These are phyloP conservation scores for Caradrina kadenii DNA, from an alignment of 2,888 invertebrate species.

Conservation along the genomic window DNA sequence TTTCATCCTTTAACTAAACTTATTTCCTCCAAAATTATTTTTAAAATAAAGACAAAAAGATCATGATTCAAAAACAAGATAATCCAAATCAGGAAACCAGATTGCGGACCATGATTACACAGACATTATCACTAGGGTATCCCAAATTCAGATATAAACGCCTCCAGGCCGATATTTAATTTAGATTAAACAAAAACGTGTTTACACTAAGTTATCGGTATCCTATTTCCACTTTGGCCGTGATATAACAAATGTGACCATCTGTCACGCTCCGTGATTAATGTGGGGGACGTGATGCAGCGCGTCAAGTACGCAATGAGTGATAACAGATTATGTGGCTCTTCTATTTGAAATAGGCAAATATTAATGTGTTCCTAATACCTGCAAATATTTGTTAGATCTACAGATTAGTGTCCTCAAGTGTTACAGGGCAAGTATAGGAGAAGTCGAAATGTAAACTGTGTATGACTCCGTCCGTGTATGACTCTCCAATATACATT, in stretches of 20 bases:
- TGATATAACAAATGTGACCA: constrained; percentile 46
- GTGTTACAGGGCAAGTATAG: background rate
- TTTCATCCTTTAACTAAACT: constrained; percentile 12
- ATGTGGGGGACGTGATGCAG: constrained; percentile 38
- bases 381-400: no score
- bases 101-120: constrained; percentile 24
- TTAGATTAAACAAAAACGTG: constrained; percentile 44
- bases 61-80: constrained; percentile 16
- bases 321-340: constrained; percentile 37
- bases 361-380: constrained; percentile 8
- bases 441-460: background rate
- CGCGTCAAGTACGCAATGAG: constrained; percentile 37
- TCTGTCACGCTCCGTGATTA: constrained; percentile 40
- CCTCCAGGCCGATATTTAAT: constrained; percentile 44
- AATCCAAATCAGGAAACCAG: constrained; percentile 17
- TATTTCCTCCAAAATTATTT: constrained; percentile 5
- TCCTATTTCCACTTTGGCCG: constrained; percentile 15
- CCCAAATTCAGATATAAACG: constrained; percentile 30
- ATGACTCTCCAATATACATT: no score
- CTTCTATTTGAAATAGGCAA: constrained; percentile 21
- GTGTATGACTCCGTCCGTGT: no score
- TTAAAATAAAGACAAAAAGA: constrained; percentile 18
- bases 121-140: constrained; percentile 15
- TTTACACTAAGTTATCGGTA: constrained; percentile 27
- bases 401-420: background rate